A percentile compares a stretch with the other conserved stretches of the same genome.
phyloP scores from a whole-genome alignment of 1,140 invertebrate genomes.

The Atta colombica region DNA sequence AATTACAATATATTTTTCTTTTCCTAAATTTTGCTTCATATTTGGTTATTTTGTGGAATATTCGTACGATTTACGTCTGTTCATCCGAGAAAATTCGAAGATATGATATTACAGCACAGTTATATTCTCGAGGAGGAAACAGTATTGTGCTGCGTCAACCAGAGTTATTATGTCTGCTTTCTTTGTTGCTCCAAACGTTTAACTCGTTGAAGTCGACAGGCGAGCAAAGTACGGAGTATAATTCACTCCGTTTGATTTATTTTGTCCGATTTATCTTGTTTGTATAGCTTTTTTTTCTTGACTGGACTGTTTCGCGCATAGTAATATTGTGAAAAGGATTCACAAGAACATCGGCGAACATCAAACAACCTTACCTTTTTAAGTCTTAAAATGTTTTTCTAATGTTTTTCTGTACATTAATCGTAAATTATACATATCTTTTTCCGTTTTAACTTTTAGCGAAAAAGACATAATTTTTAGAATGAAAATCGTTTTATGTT shows the following conservation, averaged over 20 bases:
- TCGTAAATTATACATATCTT: slow-evolving; percentile 27
- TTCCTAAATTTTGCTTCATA: slow-evolving; percentile 12
- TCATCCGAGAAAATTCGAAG: slow-evolving; percentile 46
- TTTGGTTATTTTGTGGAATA: slow-evolving; percentile 26
- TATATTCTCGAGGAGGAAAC: slow-evolving; percentile 64
- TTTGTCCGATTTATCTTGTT: slow-evolving; percentile 70
- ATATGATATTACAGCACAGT: slow-evolving; percentile 49
- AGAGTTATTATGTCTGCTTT: slow-evolving; percentile 62
- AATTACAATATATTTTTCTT: slow-evolving; percentile 1
- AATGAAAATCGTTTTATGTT: slow-evolving; percentile 29
- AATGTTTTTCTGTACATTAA: slow-evolving; percentile 38
- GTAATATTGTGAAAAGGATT: slow-evolving; percentile 56
- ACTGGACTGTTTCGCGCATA: slow-evolving; percentile 5
- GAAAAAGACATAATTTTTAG: slow-evolving; percentile 4
- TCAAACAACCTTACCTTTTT: slow-evolving; percentile 39
- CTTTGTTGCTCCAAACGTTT: slow-evolving; percentile 55
- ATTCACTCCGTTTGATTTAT: slow-evolving; percentile 74
- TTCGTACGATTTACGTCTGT: slow-evolving; percentile 37
- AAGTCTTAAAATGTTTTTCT: background rate
- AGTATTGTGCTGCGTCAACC: slow-evolving; percentile 39
- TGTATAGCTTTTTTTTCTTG: slow-evolving; percentile 48
- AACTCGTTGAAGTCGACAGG: slow-evolving; percentile 53
- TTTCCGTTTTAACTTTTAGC: background rate
- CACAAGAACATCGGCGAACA: slow-evolving; percentile 6
- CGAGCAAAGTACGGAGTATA: slow-evolving; percentile 65